Evolutionary conservation across 2,797 vertebrate species (phyloP).

Genomic region (Phalloptychus januarius): DNA sequence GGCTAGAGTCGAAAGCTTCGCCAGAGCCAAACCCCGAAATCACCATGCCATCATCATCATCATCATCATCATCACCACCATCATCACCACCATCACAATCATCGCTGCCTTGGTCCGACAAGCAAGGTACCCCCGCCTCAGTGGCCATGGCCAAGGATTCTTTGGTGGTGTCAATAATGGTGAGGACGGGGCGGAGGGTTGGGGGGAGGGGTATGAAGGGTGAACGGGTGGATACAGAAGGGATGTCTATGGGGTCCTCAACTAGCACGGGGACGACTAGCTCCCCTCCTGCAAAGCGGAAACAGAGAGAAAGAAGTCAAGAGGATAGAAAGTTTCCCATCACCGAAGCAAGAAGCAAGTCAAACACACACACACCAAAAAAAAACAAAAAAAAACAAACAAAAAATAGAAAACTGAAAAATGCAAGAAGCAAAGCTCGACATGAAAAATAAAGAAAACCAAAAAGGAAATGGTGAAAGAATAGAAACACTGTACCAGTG

Average conservation of each 20-base stretch:
- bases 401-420: constrained; percentile 50
- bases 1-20: constrained; percentile 99
- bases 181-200: constrained; percentile 97
- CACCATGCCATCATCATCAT: constrained; percentile 94
- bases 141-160: constrained; percentile 99
- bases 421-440: constrained; percentile 74
- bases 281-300: constrained; percentile 94
- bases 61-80: constrained; percentile 96
- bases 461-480: constrained; percentile 48
- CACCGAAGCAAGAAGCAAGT: constrained; percentile 51
- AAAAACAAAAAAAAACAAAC: neutral
- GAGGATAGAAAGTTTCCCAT: constrained; percentile 23
- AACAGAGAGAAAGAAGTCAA: constrained; percentile 68
- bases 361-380: constrained; percentile 54
- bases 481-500: constrained; percentile 74
- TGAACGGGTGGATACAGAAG: constrained; percentile 96
- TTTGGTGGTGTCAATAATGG: constrained; percentile 99
- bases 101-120: constrained; percentile 99
- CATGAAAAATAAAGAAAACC: constrained; percentile 55
- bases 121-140: constrained; percentile 99
- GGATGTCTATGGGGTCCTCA: constrained; percentile 98
- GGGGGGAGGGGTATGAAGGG: constrained; percentile 96
- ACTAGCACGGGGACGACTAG: constrained; percentile 98
- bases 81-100: constrained; percentile 99
- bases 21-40: constrained; percentile 99